Evolutionary conservation across 2,113 vertebrate genomes (phyloP).

Genomic region (Craseonycteris thonglongyai): DNA sequence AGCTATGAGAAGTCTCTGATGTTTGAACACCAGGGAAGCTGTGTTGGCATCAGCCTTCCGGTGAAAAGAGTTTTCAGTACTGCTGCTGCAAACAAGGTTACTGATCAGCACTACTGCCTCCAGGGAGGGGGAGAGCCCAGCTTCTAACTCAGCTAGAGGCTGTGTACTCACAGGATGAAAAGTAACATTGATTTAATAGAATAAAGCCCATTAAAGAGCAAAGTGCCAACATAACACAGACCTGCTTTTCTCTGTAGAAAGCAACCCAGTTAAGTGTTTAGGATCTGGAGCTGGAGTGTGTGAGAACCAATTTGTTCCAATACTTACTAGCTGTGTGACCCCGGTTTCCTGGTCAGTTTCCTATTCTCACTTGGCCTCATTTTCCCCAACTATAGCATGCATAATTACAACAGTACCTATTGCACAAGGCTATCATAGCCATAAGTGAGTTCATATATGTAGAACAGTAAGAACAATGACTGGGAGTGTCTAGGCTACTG

Average conservation of each 20-base stretch:
- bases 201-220: not conserved
- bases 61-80: not conserved
- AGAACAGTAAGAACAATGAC: not conserved
- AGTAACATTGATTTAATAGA: not conserved
- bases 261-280: not conserved
- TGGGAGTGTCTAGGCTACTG: not conserved
- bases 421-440: not conserved
- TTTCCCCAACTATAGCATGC: not conserved
- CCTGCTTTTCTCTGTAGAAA: not conserved
- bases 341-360: not conserved
- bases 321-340: not conserved
- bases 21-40: not conserved
- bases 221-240: not conserved
- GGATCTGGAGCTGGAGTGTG: not conserved
- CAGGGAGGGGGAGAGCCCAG: not conserved
- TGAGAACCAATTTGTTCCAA: not conserved
- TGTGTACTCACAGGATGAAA: not conserved
- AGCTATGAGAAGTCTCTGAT: not conserved
- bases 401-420: not conserved
- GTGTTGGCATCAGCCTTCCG: fast-evolving
- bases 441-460: not conserved
- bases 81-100: not conserved
- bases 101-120: not conserved
- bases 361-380: not conserved
- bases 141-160: not conserved